Percentiles rank a stretch among this genome's conserved stretches.
These are phyloP conservation scores for Trachymyrmex septentrionalis DNA, from an alignment of 1,140 invertebrate genomes.

Conservation along the genomic window DNA sequence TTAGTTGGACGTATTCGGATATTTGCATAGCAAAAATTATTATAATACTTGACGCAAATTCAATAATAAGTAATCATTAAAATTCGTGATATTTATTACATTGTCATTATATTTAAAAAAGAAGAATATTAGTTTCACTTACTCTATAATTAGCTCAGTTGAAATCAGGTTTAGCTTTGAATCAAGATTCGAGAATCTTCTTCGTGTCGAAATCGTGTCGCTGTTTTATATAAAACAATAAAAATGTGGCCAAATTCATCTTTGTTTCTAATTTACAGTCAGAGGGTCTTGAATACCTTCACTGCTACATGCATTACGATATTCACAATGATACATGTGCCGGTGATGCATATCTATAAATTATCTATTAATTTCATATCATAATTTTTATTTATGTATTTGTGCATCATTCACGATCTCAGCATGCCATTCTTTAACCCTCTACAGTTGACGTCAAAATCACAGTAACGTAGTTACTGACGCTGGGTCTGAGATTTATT, in stretches of 20 bases:
- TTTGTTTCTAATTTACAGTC: neutral
- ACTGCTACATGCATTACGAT: neutral
- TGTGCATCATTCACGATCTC: neutral
- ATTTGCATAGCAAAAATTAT: neutral
- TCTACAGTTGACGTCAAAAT: too few species aligned
- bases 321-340: too few species aligned
- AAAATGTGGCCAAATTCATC: neutral
- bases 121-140: neutral
- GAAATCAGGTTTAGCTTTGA: neutral
- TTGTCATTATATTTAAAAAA: neutral
- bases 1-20: neutral
- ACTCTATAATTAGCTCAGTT: neutral
- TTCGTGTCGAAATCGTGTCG: neutral
- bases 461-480: too few species aligned
- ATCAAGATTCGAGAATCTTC: neutral
- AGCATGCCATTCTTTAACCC: neutral
- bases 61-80: neutral
- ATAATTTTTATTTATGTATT: neutral
- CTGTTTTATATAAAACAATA: neutral
- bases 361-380: too few species aligned
- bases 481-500: too few species aligned
- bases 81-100: neutral
- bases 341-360: neutral
- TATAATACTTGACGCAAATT: neutral
- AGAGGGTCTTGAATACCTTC: neutral